Percentiles rank a stretch among this genome's conserved stretches.
Conservation (phyloP, 35 echinoderm and acorn worm genomes). For the Acanthaster planci region DNA sequence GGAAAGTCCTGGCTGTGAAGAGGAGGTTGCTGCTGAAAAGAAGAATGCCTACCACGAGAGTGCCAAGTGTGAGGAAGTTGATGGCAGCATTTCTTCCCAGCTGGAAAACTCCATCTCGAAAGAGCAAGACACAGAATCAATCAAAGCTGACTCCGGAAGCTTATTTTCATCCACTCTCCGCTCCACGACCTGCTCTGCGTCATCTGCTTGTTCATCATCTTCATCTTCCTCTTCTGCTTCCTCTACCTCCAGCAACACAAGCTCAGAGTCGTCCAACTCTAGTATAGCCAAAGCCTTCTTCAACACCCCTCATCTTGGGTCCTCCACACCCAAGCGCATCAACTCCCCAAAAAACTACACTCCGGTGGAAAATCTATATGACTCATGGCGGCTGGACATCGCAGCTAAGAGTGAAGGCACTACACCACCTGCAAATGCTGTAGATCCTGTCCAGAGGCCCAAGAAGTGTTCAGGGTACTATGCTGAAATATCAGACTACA, state of each 20-base stretch:
- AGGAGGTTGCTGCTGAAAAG: not conserved
- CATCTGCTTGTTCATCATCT: constrained; percentile 14
- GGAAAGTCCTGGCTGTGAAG: not conserved
- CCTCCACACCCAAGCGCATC: not conserved
- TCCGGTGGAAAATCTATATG: constrained; percentile 15
- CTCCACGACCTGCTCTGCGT: constrained; percentile 17
- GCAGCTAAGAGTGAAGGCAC: not conserved
- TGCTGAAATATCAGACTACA: constrained; percentile 9
- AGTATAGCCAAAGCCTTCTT: not conserved
- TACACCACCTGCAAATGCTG: not conserved
- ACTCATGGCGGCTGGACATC: not conserved
- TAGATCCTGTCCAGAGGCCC: not conserved
- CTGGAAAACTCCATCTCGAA: constrained; percentile 6
- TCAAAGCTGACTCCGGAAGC: not conserved
- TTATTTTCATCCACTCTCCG: not conserved
- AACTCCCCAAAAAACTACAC: not conserved
- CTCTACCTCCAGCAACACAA: constrained; percentile 3
- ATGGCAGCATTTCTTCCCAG: not conserved
- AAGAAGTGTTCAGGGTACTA: constrained; percentile 4
- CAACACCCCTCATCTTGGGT: not conserved
- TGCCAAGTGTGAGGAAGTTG: not conserved
- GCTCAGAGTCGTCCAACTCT: constrained; percentile 1
- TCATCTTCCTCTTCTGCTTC: constrained; percentile 6
- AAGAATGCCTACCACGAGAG: not conserved
- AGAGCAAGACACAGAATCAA: constrained; percentile 11